Evolutionary conservation across 2,797 vertebrate species (phyloP), one percentile per base, ranked within the genome.

Genomic region (Sebastes ruberrimus): DNA sequence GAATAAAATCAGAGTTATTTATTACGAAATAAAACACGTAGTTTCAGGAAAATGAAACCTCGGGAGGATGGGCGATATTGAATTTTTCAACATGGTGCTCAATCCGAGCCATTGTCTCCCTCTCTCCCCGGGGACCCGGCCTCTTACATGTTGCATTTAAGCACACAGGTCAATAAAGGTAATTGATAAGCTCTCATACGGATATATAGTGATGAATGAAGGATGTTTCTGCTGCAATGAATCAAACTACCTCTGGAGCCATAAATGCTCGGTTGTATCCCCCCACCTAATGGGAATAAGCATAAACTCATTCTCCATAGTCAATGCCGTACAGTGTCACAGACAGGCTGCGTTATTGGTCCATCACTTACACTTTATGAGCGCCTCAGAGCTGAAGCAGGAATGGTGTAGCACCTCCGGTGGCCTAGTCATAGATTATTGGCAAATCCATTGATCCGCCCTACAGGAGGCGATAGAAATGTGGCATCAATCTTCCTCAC

Each of bases 361-460:
- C 89, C 90, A 93, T 95, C 87, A 92, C 84, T 93, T 95, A 86
- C 81, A 89, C 85, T 94, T 94, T 94, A 92, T 91, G 92, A 94
- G 92, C 80, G 66, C 53, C 80, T 82, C 67, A 25, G 38, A 81
- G 80, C 76, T 35, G 78, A 73, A 64, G 78, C 80, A 81, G 70
- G 35, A 20, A 67, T 6, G 60, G 63, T 65, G 78, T 4, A 80
- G 74, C 66, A 82, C 71, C 81, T 76, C 70, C 27, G 78, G 81
- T 78, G 88, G 84, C 60, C 71, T 2, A 32, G 22, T 87, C 83
- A 89, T 89, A 86, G 89, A 92, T 92, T 94, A 94, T 91, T 85
- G 89, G 84, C 59, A 84, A 86, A 72, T 70, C 35, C 70, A 94
- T 94, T 80, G 93, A 94, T 94, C 86, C 30, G 71, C 20, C 56